Percentiles rank a stretch among this genome's conserved stretches.
Evolutionary conservation across 2,888 invertebrate genomes (phyloP).

Genomic region (Gibbula magus): DNA sequence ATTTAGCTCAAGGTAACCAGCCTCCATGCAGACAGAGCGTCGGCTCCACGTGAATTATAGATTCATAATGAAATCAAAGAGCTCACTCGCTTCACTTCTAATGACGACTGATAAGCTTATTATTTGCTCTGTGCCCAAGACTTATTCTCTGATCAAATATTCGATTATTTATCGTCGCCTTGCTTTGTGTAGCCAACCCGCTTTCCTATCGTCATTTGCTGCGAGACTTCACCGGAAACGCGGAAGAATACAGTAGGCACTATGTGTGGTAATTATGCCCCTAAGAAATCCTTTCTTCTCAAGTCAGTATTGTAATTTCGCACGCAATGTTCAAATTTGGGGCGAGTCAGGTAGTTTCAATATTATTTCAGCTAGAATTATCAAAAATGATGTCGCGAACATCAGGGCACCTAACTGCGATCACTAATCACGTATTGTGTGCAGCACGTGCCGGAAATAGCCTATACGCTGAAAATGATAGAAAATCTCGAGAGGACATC

Average conservation of each 20-base stretch:
- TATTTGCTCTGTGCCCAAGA: slow-evolving; percentile 1
- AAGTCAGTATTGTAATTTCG: slow-evolving; percentile 17
- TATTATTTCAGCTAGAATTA: slow-evolving; percentile 19
- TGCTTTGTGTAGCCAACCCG: slow-evolving; percentile 17
- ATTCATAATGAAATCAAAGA: slow-evolving; percentile 22
- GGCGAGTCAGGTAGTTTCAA: not conserved
- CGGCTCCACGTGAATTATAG: slow-evolving; percentile 12
- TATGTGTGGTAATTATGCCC: slow-evolving; percentile 22
- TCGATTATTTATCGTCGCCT: slow-evolving; percentile 24
- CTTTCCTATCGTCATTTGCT: slow-evolving; percentile 20
- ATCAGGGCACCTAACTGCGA: not conserved
- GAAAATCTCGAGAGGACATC: not conserved
- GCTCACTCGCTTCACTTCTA: slow-evolving; percentile 5
- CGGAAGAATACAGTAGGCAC: slow-evolving; percentile 20
- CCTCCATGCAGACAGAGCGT: not conserved
- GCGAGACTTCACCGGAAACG: slow-evolving; percentile 4
- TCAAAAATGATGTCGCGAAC: not conserved
- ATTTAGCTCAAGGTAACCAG: not conserved
- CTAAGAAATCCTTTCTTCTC: slow-evolving; percentile 23
- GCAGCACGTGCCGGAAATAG: slow-evolving; percentile 12
- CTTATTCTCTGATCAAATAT: slow-evolving; percentile 19
- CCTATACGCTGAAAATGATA: slow-evolving; percentile 10
- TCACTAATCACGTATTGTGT: not conserved
- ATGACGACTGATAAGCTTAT: slow-evolving; percentile 21
- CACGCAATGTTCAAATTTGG: slow-evolving; percentile 17